Base-by-base conservation (phyloP, 2,113 vertebrate genomes). In the Myotis lucifugus region DNA sequence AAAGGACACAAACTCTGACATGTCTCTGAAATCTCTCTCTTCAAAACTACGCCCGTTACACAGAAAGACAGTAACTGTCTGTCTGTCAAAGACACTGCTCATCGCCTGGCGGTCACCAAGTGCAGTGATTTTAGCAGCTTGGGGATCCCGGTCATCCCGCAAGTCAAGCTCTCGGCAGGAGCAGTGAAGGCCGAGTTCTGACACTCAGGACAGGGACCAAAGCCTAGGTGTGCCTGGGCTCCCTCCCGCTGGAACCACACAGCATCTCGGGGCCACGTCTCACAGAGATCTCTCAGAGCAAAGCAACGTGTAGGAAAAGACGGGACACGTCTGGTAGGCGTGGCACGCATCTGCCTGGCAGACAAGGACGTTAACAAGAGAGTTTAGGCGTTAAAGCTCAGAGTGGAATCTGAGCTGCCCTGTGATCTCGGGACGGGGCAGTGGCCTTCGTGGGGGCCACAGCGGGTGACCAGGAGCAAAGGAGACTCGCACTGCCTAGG, bases 91-190 rank as follows among this genome's bases (percentile, higher is more conserved):
- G 59, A 64, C 17, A 5, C 5, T 29, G 50, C 61, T 34, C 54
- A 12, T 15, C 0, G 0, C 37, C 59, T 0, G 0, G 0, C 0
- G 0, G 50, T 18, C 18, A 4, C 27, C 29, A 2, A 0, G 4
- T 4, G 10, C 2, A 7, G 19, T 14, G 67, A 29, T 14, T 27
- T 27, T 0, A 34, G 77, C n/a, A 42, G 59, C 40, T 1, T 18
- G 15, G 37, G 37, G 27, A 15, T 7, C 74, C 17, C 2, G 0
- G 37, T 5, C 25, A 37, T 17, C 10, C 46, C 48, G 11, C 27
- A 56, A 21, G 27, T 32, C 2, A 6, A 25, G n/a, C 4, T 34
- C 70, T 8, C 0, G 7, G 66, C n/a, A 2, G 11, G 46, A 56
- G 8, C 8, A 17, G 64, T 3, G 13, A 88, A 90, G 88, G 29